phyloP scores from a whole-genome alignment of 2,888 invertebrate species.

The Brenthis ino region DNA sequence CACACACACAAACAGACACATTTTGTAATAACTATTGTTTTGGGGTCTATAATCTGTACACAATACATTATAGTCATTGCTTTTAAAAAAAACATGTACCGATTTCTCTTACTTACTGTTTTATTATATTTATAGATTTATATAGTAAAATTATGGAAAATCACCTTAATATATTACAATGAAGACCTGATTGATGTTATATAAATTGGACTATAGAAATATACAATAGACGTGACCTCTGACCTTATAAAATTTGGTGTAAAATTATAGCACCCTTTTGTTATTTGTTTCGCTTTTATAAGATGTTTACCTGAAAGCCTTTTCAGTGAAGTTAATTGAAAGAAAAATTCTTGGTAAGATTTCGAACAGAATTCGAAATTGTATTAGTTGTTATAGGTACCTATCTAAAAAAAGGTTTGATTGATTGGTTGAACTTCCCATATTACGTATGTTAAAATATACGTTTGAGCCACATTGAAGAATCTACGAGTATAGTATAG shows the following conservation, averaged over 20 bases:
- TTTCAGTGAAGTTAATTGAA: slow-evolving; percentile 45
- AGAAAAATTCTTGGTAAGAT: slow-evolving; percentile 21
- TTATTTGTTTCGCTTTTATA: slow-evolving; percentile 39
- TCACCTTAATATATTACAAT: background rate
- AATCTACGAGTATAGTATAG: no score
- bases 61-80: no score
- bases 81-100: no score
- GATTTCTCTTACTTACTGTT: no score
- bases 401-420: background rate
- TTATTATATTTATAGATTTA: no score
- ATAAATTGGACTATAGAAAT: slow-evolving; percentile 8
- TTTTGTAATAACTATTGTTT: no score
- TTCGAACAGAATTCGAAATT: background rate
- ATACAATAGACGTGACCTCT: slow-evolving; percentile 10
- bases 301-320: slow-evolving; percentile 40
- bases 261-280: slow-evolving; percentile 31
- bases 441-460: background rate
- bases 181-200: slow-evolving; percentile 6
- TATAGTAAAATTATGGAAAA: no score
- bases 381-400: no score
- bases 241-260: background rate
- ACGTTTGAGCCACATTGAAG: no score
- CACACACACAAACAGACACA: no score
- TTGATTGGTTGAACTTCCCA: slow-evolving; percentile 3
- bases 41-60: no score